phyloP scores from a whole-genome alignment of 2,113 vertebrate genomes.

The Callipepla squamata region DNA sequence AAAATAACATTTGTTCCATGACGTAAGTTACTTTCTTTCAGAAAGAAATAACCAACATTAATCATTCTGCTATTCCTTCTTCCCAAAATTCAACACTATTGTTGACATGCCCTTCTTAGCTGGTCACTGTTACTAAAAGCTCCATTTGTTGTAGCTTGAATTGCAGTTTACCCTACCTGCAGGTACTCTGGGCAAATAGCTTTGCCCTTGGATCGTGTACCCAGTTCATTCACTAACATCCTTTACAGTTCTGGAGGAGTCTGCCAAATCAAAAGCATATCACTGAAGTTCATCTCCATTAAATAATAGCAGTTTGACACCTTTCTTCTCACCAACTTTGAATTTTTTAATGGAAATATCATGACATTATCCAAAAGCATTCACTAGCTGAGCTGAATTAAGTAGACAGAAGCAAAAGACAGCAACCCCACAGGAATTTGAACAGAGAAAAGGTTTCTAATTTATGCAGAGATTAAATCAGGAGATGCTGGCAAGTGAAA shows the following conservation, averaged over 20 bases:
- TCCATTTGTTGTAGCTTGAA: not conserved
- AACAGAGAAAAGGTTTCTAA: slow-evolving; percentile 64
- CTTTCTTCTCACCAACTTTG: slow-evolving; percentile 56
- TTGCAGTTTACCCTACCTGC: not conserved
- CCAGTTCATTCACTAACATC: not conserved
- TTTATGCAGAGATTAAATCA: slow-evolving; percentile 69
- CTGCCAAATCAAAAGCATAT: slow-evolving; percentile 18
- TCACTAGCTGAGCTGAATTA: slow-evolving; percentile 68
- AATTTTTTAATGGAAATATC: slow-evolving; percentile 73
- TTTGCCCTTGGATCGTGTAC: not conserved
- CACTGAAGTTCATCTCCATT: not conserved
- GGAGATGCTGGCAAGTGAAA: slow-evolving; percentile 59
- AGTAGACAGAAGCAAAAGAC: slow-evolving; percentile 63
- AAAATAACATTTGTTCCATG: rapidly evolving
- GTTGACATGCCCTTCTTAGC: not conserved
- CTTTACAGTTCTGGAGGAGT: not conserved
- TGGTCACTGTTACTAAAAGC: not conserved
- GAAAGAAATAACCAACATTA: not conserved
- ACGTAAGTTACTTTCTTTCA: not conserved
- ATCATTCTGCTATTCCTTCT: not conserved
- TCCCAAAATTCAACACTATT: not conserved
- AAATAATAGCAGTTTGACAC: slow-evolving; percentile 42
- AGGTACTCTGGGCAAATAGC: not conserved
- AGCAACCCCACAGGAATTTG: slow-evolving; percentile 65
- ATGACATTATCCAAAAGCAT: slow-evolving; percentile 65